These are phyloP conservation scores for Polymixis lichenea DNA, from an alignment of 2,888 invertebrate species.

Conservation along the genomic window DNA sequence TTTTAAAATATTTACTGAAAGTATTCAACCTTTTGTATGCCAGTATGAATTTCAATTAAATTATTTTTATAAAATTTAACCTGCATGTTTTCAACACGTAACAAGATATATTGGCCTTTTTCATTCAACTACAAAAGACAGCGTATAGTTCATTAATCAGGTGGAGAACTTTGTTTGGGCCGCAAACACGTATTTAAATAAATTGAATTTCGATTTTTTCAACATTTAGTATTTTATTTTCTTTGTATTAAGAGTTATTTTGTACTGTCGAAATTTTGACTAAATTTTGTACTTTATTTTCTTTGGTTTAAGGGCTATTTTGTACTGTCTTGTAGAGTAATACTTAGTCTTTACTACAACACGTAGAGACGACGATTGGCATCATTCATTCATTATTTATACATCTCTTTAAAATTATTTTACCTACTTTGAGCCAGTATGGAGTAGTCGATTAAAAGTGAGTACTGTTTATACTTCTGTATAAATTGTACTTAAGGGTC, in stretches of 20 bases:
- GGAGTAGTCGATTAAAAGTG: conserved; percentile 28
- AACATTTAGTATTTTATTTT: neutral
- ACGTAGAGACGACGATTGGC: conserved; percentile 41
- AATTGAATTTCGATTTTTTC: neutral
- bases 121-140: neutral
- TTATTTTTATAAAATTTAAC: no score
- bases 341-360: conserved; percentile 35
- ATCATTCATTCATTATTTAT: neutral
- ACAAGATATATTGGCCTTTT: neutral
- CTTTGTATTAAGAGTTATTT: conserved; percentile 11
- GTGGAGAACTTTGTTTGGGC: neutral
- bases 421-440: conserved; percentile 40
- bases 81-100: neutral
- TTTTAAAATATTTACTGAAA: neutral
- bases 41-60: neutral
- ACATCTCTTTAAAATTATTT: conserved; percentile 37
- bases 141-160: neutral
- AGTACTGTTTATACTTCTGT: conserved; percentile 1
- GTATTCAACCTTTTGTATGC: conserved; percentile 1
- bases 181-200: neutral
- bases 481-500: neutral
- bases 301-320: conserved; percentile 20
- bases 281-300: neutral
- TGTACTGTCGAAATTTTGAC: neutral
- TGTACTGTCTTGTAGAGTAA: conserved; percentile 50